Conservation (phyloP, 2,797 vertebrate species). For the Ammospiza maritima region DNA sequence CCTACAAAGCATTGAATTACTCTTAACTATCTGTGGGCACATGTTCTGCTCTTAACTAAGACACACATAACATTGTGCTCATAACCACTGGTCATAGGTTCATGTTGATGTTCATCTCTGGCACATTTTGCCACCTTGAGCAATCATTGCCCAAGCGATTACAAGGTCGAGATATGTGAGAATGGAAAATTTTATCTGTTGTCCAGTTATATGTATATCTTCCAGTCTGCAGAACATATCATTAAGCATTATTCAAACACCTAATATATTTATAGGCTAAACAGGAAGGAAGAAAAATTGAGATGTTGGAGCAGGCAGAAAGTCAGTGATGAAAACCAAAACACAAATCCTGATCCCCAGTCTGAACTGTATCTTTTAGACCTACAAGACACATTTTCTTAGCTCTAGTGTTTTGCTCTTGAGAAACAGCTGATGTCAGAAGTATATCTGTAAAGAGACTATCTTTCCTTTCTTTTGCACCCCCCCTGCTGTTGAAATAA, state of each 20-base stretch:
- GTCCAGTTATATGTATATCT: background rate
- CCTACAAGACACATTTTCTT: background rate
- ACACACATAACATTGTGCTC: background rate
- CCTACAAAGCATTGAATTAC: background rate
- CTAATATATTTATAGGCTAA: background rate
- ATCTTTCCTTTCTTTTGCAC: background rate
- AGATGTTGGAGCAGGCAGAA: background rate
- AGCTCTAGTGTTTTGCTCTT: slow-evolving; percentile 44
- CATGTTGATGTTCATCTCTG: background rate
- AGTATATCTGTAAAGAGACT: background rate
- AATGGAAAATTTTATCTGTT: background rate
- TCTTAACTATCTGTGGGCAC: background rate
- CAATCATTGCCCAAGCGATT: background rate
- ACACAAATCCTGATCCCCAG: background rate
- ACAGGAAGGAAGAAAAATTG: background rate
- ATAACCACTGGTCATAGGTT: background rate
- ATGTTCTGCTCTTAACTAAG: background rate
- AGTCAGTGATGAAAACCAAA: background rate
- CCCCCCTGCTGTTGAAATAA: slow-evolving; percentile 34
- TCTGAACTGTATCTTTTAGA: background rate
- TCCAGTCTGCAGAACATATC: background rate
- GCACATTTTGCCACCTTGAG: background rate
- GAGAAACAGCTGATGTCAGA: slow-evolving; percentile 46
- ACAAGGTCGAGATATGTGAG: background rate
- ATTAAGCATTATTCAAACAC: background rate